phyloP scores from a whole-genome alignment of 2,113 vertebrate genomes.

The Lagopus muta region DNA sequence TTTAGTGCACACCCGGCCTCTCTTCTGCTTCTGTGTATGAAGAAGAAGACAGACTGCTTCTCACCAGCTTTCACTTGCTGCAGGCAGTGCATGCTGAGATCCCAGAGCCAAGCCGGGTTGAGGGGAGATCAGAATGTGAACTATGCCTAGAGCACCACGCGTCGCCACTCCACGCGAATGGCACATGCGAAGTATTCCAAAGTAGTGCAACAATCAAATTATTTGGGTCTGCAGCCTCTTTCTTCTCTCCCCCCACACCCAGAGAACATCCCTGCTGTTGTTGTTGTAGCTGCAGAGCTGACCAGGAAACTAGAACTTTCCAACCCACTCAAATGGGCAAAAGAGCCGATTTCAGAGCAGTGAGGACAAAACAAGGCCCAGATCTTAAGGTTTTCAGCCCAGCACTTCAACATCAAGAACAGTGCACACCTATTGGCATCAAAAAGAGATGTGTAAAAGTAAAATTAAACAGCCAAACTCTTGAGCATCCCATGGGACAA shows the following conservation, averaged over 20 bases:
- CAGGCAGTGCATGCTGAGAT: not conserved
- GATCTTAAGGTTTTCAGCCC: not conserved
- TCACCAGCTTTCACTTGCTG: not conserved
- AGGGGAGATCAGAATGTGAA: constrained; percentile 64
- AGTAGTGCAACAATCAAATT: constrained; percentile 59
- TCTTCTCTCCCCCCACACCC: not conserved
- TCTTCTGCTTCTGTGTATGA: not conserved
- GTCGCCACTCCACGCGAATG: not conserved
- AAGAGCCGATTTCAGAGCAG: constrained; percentile 29
- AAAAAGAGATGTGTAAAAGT: not conserved
- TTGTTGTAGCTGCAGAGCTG: constrained; percentile 33
- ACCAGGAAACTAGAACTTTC: constrained; percentile 54
- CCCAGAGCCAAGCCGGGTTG: not conserved
- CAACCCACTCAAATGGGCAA: constrained; percentile 36
- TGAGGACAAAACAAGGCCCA: not conserved
- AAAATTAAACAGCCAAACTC: constrained; percentile 29
- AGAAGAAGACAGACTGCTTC: not conserved
- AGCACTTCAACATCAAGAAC: not conserved
- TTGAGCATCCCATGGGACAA: constrained; percentile 51
- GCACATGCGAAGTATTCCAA: constrained; percentile 40
- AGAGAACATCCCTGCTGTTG: constrained; percentile 50
- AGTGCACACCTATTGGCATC: not conserved
- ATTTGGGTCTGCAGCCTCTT: constrained; percentile 32
- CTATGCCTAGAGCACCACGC: constrained; percentile 65
- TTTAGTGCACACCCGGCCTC: not conserved